These are phyloP conservation scores for Hyles lineata DNA, from an alignment of 2,888 invertebrate species.

Conservation along the genomic window DNA sequence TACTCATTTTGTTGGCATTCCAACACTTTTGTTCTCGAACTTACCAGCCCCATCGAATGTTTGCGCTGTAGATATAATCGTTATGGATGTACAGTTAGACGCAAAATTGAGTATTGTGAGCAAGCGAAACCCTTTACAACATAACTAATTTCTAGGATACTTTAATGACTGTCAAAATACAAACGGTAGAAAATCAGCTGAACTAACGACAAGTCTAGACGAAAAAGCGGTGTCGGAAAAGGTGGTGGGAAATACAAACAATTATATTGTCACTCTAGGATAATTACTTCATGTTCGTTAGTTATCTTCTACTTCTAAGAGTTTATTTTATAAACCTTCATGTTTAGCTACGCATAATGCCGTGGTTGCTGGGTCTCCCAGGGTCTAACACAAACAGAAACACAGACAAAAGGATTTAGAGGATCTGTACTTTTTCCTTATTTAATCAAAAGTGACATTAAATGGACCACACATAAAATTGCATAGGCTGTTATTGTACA, in stretches of 20 bases:
- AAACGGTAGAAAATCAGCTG: not conserved
- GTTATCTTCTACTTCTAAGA: no score
- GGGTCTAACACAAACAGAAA: no score
- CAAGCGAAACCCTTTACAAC: not conserved
- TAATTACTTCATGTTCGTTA: no score
- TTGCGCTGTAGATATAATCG: slow-evolving; percentile 1
- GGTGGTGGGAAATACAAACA: no score
- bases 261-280: no score
- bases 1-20: slow-evolving; percentile 70
- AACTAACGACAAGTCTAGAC: no score
- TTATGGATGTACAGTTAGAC: slow-evolving; percentile 23
- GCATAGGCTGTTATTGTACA: slow-evolving; percentile 2
- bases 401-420: no score
- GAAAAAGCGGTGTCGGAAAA: no score
- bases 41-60: slow-evolving; percentile 28
- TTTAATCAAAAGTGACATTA: not conserved
- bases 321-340: no score
- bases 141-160: not conserved
- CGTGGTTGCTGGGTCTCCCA: no score
- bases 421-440: no score
- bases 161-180: not conserved
- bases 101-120: slow-evolving; percentile 12
- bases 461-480: not conserved
- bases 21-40: slow-evolving; percentile 54
- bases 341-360: no score